These are phyloP conservation scores for Heliornis fulica DNA, from an alignment of 2,113 vertebrate genomes.

Conservation along the genomic window DNA sequence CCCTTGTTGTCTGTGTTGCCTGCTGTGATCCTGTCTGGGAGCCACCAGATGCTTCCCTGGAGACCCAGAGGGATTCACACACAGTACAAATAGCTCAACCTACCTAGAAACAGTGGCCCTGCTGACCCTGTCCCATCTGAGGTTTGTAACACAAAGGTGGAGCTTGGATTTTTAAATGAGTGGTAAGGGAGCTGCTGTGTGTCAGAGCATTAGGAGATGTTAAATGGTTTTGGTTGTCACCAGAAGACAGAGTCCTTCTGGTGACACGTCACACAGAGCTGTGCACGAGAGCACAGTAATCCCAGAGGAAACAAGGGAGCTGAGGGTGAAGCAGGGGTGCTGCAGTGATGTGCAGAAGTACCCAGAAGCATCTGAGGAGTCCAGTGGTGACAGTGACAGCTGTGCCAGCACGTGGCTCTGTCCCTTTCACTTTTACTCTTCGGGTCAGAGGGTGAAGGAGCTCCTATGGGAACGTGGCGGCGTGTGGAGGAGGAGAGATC, in stretches of 20 bases:
- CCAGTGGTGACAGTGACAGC: no score
- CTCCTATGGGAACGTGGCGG: neutral
- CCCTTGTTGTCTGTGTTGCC: neutral
- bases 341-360: neutral
- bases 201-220: neutral
- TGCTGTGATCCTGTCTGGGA: slow-evolving; percentile 39
- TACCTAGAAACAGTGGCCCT: neutral
- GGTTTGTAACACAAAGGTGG: neutral
- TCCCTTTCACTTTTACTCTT: neutral
- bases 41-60: neutral
- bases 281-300: no score
- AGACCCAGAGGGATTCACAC: neutral
- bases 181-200: neutral
- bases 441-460: neutral
- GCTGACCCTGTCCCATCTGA: neutral
- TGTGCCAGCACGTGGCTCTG: neutral
- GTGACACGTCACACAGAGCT: neutral
- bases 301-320: neutral
- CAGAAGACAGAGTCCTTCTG: no score
- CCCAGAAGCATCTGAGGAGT: fast-evolving
- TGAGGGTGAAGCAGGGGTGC: neutral
- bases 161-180: neutral
- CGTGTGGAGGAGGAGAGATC: neutral
- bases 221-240: fast-evolving
- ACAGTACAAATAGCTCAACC: neutral